Conservation (phyloP, 2,888 invertebrate species). For the Amphipyra berbera region DNA sequence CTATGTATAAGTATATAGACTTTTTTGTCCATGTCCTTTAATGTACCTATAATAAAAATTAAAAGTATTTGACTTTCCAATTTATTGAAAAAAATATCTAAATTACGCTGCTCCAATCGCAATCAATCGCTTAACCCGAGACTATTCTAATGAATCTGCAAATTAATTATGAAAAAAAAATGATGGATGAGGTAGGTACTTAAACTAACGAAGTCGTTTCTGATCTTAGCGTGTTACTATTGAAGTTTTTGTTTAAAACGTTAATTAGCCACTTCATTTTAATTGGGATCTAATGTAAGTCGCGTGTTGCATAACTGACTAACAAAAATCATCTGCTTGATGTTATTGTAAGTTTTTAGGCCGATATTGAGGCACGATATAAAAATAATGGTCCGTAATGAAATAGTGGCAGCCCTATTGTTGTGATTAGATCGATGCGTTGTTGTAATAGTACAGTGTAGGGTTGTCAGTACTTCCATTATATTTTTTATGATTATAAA, state of each 20-base stretch:
- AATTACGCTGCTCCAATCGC: neutral
- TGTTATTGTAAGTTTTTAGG: constrained; percentile 40
- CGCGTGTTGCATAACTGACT: constrained; percentile 48
- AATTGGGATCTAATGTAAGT: constrained; percentile 44
- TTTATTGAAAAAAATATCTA: neutral
- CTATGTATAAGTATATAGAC: no score
- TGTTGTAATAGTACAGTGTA: constrained; percentile 47
- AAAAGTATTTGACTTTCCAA: neutral
- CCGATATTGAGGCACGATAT: constrained; percentile 35
- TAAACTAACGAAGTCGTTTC: constrained; percentile 39
- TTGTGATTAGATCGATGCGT: constrained; percentile 61
- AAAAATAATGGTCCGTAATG: constrained; percentile 41
- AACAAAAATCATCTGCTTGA: constrained; percentile 29
- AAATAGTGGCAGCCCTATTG: constrained; percentile 53
- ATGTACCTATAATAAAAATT: no score
- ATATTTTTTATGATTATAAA: neutral
- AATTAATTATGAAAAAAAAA: constrained; percentile 31
- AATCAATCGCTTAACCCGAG: constrained; percentile 12
- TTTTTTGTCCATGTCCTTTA: no score
- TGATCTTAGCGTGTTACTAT: constrained; percentile 42
- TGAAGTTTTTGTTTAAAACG: constrained; percentile 21
- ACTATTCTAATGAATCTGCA: constrained; percentile 31
- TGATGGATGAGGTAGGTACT: constrained; percentile 17
- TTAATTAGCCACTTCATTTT: constrained; percentile 45
- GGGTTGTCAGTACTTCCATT: constrained; percentile 37